Base-by-base conservation (phyloP, 2,797 vertebrate species). In the Setipinna tenuifilis region DNA sequence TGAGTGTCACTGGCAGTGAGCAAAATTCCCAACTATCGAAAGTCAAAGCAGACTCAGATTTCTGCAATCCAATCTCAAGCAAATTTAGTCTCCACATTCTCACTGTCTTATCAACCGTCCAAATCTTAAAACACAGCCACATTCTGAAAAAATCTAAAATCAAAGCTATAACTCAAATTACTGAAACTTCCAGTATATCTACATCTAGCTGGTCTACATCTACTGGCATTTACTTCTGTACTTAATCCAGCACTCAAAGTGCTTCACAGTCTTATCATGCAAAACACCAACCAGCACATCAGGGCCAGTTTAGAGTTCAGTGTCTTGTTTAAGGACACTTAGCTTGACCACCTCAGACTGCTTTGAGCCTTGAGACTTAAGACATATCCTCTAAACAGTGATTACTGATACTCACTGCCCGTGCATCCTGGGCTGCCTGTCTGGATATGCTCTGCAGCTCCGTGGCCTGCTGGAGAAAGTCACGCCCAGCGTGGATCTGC, bases 391-490 rank as follows among this genome's bases (percentile, higher is more conserved):
- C 19, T 19, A 21, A 10, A 41, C 12, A 75, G 4, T 44, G 31
- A 17, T 1, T 21, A 0, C 35, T 44, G 16, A n/a, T 78, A 78
- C 71, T 78, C 71, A 78, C 71, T 12, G 6, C 35, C 17, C 21
- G 58, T 83, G 82, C 58, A 0, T 78, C 54, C 21, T 6, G 41
- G 48, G 75, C 61, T 10, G 35, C 82, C 35, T 87, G 23, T 11
- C 65, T 84, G 87, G 90, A 82, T 23, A 91, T 88, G 88, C 93
- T 88, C 87, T 96, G 95, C 80, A 97, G 92, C 83, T 95, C 95
- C 87, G 92, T 91, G 68, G 95, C 95, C 90, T 96, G 94, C 46
- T 95, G 93, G 0, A 95, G 44, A 0, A 95, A 96, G 23, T 89
- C 90, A 85, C 93, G 93, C 75, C 93, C 95, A 87, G 88, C 62